A percentile compares a stretch with the other conserved stretches of the same genome.
Evolutionary conservation across 1,140 invertebrate genomes (phyloP).

Genomic region (Venustaconcha ellipsiformis): DNA sequence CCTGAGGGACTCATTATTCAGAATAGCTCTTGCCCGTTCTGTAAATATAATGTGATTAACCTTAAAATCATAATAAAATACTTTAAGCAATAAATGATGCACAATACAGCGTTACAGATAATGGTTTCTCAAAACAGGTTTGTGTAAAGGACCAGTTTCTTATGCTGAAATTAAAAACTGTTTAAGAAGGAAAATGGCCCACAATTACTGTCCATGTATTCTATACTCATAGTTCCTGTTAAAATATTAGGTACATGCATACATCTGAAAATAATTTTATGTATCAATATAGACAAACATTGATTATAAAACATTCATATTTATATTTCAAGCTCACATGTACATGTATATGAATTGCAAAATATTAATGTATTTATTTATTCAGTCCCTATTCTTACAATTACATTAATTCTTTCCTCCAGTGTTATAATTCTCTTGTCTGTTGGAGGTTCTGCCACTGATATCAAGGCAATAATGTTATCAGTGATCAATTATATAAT

Average conservation of each 20-base stretch:
- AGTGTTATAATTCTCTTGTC: too few relatives aligned
- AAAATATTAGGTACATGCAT: background rate
- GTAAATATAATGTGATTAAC: slow-evolving; percentile 26
- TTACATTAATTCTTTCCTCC: too few relatives aligned
- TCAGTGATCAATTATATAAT: too few relatives aligned
- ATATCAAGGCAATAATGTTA: too few relatives aligned
- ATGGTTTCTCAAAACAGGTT: too few relatives aligned
- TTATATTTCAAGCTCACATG: background rate
- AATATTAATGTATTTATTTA: too few relatives aligned
- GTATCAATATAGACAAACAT: background rate
- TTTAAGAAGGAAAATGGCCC: background rate
- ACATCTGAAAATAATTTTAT: background rate
- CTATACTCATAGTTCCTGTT: too few relatives aligned
- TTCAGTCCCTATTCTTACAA: too few relatives aligned
- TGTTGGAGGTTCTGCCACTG: too few relatives aligned
- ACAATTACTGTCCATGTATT: too few relatives aligned
- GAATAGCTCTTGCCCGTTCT: slow-evolving; percentile 34
- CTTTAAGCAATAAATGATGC: background rate
- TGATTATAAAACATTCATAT: too few relatives aligned
- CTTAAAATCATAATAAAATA: slow-evolving; percentile 2
- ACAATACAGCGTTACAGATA: too few relatives aligned
- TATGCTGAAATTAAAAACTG: background rate
- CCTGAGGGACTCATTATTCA: slow-evolving; percentile 16
- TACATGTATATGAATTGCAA: background rate
- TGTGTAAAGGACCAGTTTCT: background rate